Conservation (phyloP, 2,113 vertebrate species). For the Todiramphus saurophagus region DNA sequence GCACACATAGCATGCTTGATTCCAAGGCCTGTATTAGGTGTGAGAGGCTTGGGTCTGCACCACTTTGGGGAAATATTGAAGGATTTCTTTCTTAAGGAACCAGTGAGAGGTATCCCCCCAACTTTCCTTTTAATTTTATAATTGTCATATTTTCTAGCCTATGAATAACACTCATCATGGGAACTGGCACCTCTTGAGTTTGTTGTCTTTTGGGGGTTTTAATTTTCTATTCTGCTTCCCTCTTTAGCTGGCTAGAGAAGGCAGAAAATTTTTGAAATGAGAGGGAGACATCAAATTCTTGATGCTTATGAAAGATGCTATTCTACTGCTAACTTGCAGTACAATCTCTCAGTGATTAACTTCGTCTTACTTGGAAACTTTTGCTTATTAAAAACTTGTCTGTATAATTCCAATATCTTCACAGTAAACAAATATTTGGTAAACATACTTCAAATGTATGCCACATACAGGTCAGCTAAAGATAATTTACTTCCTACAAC, state of each 20-base stretch:
- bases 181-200: neutral
- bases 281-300: neutral
- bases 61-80: neutral
- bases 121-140: neutral
- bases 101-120: rapidly evolving
- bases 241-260: neutral
- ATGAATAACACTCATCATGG: neutral
- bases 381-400: neutral
- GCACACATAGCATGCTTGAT: neutral
- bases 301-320: neutral
- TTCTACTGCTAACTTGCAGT: neutral
- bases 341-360: neutral
- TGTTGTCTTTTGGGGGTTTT: neutral
- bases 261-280: neutral
- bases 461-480: neutral
- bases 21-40: neutral
- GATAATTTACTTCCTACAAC: neutral
- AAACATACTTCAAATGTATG: neutral
- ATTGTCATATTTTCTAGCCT: neutral
- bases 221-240: neutral
- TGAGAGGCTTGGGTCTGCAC: neutral
- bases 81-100: neutral
- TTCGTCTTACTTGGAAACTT: neutral
- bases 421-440: neutral
- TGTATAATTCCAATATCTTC: neutral